These are phyloP conservation scores for Paramisgurnus dabryanus DNA, from an alignment of 2,113 vertebrate genomes.

Conservation along the genomic window DNA sequence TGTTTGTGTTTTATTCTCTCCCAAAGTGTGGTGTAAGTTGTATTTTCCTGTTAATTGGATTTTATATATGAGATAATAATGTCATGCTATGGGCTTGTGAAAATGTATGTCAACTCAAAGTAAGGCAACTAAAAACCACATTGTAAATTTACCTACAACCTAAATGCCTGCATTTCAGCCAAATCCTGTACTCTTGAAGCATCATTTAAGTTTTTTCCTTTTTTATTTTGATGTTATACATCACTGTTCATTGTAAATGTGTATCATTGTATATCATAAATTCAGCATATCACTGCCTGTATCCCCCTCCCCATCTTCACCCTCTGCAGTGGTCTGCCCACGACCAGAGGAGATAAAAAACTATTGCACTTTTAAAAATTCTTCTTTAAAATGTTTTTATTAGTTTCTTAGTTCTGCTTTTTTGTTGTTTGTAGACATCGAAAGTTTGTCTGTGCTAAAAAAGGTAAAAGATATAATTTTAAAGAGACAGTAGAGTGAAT, in stretches of 20 bases:
- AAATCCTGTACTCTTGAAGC: slow-evolving; percentile 40
- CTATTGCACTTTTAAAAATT: slow-evolving; percentile 88
- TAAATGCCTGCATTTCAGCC: slow-evolving; percentile 9
- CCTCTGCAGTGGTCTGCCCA: slow-evolving; percentile 89
- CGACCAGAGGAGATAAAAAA: slow-evolving; percentile 63
- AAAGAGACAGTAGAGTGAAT: slow-evolving; percentile 75
- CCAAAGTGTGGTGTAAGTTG: background rate
- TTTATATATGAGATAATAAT: background rate
- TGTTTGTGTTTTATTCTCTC: background rate
- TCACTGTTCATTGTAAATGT: slow-evolving; percentile 76
- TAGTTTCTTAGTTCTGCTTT: slow-evolving; percentile 45
- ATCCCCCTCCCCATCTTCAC: slow-evolving; percentile 70
- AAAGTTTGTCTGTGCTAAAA: slow-evolving; percentile 45
- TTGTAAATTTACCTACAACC: slow-evolving; percentile 10
- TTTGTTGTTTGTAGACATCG: slow-evolving; percentile 42
- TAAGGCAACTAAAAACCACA: slow-evolving; percentile 2
- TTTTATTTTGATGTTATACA: slow-evolving; percentile 88
- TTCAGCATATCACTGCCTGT: slow-evolving; percentile 92
- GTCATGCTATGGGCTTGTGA: background rate
- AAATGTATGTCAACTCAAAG: slow-evolving; percentile 1
- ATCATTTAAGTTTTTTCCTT: slow-evolving; percentile 57
- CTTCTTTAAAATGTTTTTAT: slow-evolving; percentile 25
- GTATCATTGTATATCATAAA: slow-evolving; percentile 72
- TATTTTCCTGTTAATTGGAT: background rate
- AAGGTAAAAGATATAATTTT: slow-evolving; percentile 66